Evolutionary conservation across 2,888 invertebrate species (phyloP), one percentile per base, ranked within the genome.

Genomic region (Pheosia tremula): DNA sequence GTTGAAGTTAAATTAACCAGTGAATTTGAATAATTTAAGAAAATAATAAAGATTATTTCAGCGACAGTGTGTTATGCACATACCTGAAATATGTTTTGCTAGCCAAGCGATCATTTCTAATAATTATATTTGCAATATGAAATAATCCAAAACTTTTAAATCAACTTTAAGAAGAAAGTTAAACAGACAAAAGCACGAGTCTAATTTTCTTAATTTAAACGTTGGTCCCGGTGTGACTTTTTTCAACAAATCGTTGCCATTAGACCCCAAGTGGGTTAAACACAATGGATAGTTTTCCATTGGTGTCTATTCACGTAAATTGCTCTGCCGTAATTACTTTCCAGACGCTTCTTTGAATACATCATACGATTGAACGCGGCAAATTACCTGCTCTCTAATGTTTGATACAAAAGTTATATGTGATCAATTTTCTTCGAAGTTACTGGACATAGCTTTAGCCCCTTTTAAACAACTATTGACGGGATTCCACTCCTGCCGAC

Each of bases 191-290:
- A 50, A 24, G 24, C 50, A 24, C 50, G 24, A 24, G 5, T 50
- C 50, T 50, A 50, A 50, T 50, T 50, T 50, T 24, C 24, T 24
- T 24, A 37, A 43, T 53, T 56, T 56, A 52, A 50, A 56, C 59
- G 56, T 59, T 52, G 36, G 49, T 49, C 13, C 10, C 24, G 50
- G 24, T 50, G 50, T 24, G 50, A 45, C 38, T 47, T 8, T 54
- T 59, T 55, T 47, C 45, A 38, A 54, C 54, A 59, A 59, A 59
- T 59, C 45, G 54, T 54, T 47, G 59, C 4, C 53, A 59, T 54
- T 59, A 59, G 45, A 37, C 58, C 53, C 37, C 43, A 59, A 59
- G 54, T 59, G 59, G 59, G 53, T 59, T 59, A 41, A 47, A 47
- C 36, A 59, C 54, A 59, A 54, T 55, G 36, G 58, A 53, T 58